A percentile compares a stretch with the other conserved stretches of the same genome.
These are phyloP conservation scores for Hippocampus barbouri DNA, from an alignment of 2,113 vertebrate genomes.

Conservation along the genomic window DNA sequence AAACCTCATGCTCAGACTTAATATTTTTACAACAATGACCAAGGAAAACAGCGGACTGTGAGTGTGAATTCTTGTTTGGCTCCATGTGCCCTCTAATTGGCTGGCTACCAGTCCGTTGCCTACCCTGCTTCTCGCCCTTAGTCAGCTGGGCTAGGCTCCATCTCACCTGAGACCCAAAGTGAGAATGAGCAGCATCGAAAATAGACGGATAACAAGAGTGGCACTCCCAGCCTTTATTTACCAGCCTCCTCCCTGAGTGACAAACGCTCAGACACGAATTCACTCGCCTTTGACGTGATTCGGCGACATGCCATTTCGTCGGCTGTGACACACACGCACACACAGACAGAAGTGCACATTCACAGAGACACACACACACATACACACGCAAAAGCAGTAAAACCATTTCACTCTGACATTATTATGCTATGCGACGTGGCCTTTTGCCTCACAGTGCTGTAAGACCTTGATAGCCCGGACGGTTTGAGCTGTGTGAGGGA, in stretches of 20 bases:
- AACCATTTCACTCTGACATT: conserved; percentile 49
- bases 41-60: too few relatives aligned
- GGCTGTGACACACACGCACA: conserved; percentile 4
- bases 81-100: background rate
- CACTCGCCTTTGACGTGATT: conserved; percentile 43
- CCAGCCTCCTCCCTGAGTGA: conserved; percentile 26
- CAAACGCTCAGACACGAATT: conserved; percentile 22
- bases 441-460: conserved; percentile 35
- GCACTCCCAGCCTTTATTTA: conserved; percentile 9
- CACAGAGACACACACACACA: conserved; percentile 4
- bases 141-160: background rate
- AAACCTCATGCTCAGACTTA: background rate
- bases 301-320: conserved; percentile 16
- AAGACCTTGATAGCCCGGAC: conserved; percentile 19
- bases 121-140: background rate
- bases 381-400: conserved; percentile 1
- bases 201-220: background rate
- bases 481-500: conserved; percentile 28
- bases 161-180: background rate
- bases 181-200: background rate
- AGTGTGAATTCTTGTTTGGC: too few relatives aligned
- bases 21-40: background rate
- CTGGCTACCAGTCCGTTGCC: background rate
- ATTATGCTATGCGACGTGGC: conserved; percentile 25
- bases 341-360: background rate